Conservation (phyloP, 2,113 vertebrate genomes). For the Xyrauchen texanus region DNA sequence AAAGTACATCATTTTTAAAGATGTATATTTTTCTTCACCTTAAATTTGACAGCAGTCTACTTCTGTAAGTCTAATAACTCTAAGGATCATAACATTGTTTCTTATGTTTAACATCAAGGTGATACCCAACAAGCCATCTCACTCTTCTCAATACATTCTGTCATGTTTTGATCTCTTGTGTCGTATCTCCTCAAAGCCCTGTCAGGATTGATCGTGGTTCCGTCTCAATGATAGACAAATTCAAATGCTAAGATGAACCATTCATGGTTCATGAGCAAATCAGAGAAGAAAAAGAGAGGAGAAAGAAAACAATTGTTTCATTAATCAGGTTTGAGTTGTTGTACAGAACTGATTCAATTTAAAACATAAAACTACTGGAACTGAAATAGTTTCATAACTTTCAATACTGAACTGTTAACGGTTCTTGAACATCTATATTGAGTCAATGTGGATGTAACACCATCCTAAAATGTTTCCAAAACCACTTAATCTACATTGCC, state of each 20-base stretch:
- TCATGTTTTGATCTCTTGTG: slow-evolving; percentile 19
- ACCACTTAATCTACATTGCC: no score
- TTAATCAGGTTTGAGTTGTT: neutral
- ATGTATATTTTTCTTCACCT: no score
- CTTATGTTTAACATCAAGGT: slow-evolving; percentile 41
- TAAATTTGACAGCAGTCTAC: slow-evolving; percentile 17
- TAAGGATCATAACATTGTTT: slow-evolving; percentile 11
- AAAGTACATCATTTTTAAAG: neutral
- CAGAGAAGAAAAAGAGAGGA: neutral
- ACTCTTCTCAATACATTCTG: slow-evolving; percentile 11
- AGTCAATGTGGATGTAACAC: no score
- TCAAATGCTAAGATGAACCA: slow-evolving; percentile 22
- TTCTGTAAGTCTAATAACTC: slow-evolving; percentile 17
- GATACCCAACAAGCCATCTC: slow-evolving; percentile 19
- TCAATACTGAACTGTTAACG: no score
- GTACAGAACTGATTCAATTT: neutral
- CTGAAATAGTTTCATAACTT: no score
- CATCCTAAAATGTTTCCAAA: no score
- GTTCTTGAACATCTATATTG: no score
- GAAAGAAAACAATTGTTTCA: no score
- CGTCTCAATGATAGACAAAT: slow-evolving; percentile 36
- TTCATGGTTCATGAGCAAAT: neutral
- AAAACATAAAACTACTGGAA: no score
- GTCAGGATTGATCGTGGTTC: slow-evolving; percentile 26
- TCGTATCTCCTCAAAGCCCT: slow-evolving; percentile 36